Evolutionary conservation across 2,113 vertebrate species (phyloP).

Genomic region (Toxotes chatareus): DNA sequence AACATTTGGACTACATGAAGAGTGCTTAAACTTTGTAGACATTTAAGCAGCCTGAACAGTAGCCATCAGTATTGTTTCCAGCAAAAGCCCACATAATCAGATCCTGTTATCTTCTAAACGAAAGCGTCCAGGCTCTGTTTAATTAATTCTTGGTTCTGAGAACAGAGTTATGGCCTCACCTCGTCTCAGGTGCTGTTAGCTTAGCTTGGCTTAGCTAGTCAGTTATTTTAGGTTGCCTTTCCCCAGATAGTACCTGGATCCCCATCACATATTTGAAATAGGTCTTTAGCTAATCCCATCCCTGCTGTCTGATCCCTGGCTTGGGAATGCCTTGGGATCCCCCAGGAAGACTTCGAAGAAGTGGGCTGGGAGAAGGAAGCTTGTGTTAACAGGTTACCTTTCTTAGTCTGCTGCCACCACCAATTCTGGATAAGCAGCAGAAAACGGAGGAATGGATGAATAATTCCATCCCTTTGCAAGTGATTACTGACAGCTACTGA

Average conservation of each 20-base stretch:
- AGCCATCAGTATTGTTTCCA: slow-evolving; percentile 11
- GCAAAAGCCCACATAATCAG: slow-evolving; percentile 24
- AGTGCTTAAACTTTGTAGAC: slow-evolving; percentile 7
- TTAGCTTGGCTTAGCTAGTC: slow-evolving; percentile 41
- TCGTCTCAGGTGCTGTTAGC: slow-evolving; percentile 26
- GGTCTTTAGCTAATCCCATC: slow-evolving; percentile 46
- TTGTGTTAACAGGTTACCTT: slow-evolving; percentile 27
- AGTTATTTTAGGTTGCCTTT: slow-evolving; percentile 36
- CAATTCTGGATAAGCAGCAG: slow-evolving; percentile 45
- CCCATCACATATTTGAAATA: slow-evolving; percentile 48
- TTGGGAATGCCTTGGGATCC: slow-evolving; percentile 4
- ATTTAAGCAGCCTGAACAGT: slow-evolving; percentile 24
- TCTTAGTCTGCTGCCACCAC: not conserved
- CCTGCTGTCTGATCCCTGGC: slow-evolving; percentile 26
- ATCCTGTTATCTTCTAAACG: slow-evolving; percentile 41
- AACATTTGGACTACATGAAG: not conserved
- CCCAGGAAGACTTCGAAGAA: slow-evolving; percentile 10
- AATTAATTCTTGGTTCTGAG: slow-evolving; percentile 41
- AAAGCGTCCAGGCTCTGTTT: slow-evolving; percentile 41
- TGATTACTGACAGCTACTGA: slow-evolving; percentile 65
- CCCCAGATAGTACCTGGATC: slow-evolving; percentile 41
- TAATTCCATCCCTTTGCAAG: slow-evolving; percentile 60
- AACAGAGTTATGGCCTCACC: slow-evolving; percentile 25
- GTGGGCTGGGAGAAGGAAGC: not conserved
- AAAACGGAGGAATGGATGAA: slow-evolving; percentile 37